A percentile compares a stretch with the other conserved stretches of the same genome.
phyloP scores from a whole-genome alignment of 2,888 invertebrate genomes.

The Netelia virgata region DNA sequence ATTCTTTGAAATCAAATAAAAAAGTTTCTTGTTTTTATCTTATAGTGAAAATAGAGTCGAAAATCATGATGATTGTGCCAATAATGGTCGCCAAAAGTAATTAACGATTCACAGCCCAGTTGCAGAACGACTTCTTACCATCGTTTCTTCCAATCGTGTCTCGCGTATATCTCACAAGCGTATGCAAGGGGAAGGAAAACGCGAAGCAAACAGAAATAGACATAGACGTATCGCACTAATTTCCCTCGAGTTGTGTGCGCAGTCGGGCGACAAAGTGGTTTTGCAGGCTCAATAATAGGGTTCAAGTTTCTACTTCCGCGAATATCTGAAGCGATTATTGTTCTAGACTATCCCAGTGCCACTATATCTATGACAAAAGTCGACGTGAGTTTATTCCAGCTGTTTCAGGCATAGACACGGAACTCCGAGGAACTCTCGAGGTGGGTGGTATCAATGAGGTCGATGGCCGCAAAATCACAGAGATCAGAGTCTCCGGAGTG shows the following conservation, averaged over 20 bases:
- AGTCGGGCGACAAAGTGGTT: constrained; percentile 49
- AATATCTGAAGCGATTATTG: constrained; percentile 19
- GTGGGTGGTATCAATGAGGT: neutral
- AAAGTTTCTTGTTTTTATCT: too few relatives aligned
- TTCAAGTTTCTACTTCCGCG: constrained; percentile 21
- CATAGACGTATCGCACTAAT: constrained; percentile 21
- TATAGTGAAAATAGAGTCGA: too few relatives aligned
- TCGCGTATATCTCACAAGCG: neutral
- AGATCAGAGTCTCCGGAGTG: neutral
- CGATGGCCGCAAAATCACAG: neutral
- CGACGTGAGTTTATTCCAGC: constrained; percentile 1
- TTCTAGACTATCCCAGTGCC: neutral
- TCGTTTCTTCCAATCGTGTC: neutral
- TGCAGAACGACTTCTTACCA: neutral
- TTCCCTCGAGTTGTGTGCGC: constrained; percentile 13
- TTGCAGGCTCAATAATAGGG: constrained; percentile 23
- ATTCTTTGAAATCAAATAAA: too few relatives aligned
- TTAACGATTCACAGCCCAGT: neutral
- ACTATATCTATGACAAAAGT: constrained; percentile 10
- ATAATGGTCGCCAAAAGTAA: neutral
- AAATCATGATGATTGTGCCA: neutral
- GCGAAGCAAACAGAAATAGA: constrained; percentile 21
- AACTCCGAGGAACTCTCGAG: neutral
- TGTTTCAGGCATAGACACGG: neutral
- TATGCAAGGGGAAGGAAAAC: neutral